Percentiles rank a stretch among this genome's conserved stretches.
Evolutionary conservation across 2,797 vertebrate genomes (phyloP).

Genomic region (Alfaro cultratus): DNA sequence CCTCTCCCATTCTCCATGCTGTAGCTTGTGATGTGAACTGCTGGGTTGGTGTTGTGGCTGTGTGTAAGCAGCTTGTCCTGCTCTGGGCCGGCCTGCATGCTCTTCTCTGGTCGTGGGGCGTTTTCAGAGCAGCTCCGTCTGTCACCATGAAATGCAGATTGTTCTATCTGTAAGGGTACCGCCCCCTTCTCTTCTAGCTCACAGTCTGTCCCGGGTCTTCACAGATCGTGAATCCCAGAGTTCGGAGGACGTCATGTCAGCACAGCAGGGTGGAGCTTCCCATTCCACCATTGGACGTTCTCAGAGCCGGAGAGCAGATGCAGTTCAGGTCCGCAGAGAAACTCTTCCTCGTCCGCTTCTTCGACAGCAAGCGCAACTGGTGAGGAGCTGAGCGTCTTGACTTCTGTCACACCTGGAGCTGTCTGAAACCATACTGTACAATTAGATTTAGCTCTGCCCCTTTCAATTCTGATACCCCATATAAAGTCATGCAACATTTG

Average conservation of each 20-base stretch:
- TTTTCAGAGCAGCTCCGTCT: not conserved
- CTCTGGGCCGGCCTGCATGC: constrained; percentile 49
- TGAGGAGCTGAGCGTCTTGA: constrained; percentile 69
- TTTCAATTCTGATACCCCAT: not conserved
- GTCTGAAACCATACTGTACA: not conserved
- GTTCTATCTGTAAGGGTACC: not conserved
- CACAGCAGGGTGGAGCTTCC: constrained; percentile 90
- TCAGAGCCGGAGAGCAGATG: constrained; percentile 95
- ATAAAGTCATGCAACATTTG: not conserved
- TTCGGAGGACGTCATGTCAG: constrained; percentile 83
- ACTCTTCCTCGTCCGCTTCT: constrained; percentile 95
- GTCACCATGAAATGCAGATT: not conserved
- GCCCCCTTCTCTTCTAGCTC: constrained; percentile 16
- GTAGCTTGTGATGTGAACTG: constrained; percentile 66
- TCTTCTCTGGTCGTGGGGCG: constrained; percentile 35
- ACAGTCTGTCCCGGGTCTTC: constrained; percentile 4
- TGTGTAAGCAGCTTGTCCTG: constrained; percentile 35
- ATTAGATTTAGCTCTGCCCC: not conserved
- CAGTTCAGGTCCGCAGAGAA: constrained; percentile 96
- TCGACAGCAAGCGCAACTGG: constrained; percentile 98
- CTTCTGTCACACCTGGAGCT: not conserved
- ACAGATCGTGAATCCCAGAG: constrained; percentile 93
- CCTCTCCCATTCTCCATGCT: constrained; percentile 65
- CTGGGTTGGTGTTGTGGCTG: constrained; percentile 34
- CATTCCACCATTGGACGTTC: constrained; percentile 88